phyloP scores from a whole-genome alignment of 2,797 vertebrate species.

The Vultur gryphus region DNA sequence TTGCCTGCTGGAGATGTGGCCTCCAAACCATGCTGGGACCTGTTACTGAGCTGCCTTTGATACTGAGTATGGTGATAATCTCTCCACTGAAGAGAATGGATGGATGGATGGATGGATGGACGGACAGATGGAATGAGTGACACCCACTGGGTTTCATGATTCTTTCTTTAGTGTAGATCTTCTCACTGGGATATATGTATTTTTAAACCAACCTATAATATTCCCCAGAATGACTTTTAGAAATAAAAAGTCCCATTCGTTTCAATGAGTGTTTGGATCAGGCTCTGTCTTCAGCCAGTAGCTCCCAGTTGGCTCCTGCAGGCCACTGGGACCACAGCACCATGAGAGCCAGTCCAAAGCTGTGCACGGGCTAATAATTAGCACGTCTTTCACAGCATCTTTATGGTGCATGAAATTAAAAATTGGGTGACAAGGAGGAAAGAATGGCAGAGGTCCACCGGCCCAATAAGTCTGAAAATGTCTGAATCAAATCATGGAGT shows the following conservation, averaged over 20 bases:
- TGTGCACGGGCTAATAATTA: not conserved
- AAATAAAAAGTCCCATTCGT: not conserved
- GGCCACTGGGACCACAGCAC: not conserved
- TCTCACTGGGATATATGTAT: not conserved
- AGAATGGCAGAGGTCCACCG: not conserved
- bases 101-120: not conserved
- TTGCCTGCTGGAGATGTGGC: not conserved
- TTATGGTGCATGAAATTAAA: not conserved
- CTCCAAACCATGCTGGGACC: not conserved
- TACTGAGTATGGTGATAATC: not conserved
- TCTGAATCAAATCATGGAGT: not conserved
- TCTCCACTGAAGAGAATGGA: not conserved
- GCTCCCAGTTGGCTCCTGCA: not conserved
- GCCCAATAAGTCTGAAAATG: not conserved
- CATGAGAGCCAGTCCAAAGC: not conserved
- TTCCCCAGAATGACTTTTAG: not conserved
- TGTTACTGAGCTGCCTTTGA: not conserved
- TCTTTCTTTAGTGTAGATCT: not conserved
- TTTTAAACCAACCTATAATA: not conserved
- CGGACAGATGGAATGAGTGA: not conserved
- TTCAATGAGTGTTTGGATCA: not conserved
- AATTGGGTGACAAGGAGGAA: not conserved
- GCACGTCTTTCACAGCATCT: not conserved
- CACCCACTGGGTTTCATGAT: not conserved
- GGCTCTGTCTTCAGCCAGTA: not conserved